A percentile compares a stretch with the other conserved stretches of the same genome.
Conservation (phyloP, 2,113 vertebrate species). For the Lampris incognitus region DNA sequence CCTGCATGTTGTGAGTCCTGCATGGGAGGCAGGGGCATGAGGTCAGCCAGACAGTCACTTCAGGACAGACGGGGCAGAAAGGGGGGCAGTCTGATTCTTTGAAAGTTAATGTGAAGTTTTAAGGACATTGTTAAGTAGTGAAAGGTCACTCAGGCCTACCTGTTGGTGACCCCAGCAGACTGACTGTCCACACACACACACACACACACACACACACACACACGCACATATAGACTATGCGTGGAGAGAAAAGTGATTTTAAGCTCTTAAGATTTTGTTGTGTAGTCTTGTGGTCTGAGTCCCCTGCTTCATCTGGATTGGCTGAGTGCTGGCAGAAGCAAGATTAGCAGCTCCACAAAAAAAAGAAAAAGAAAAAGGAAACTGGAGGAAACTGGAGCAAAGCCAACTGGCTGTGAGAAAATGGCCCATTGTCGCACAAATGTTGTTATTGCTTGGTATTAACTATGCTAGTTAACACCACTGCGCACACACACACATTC, state of each 20-base stretch:
- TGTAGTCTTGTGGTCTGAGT: slow-evolving; percentile 41
- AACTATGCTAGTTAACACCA: slow-evolving; percentile 66
- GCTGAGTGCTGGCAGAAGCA: slow-evolving; percentile 35
- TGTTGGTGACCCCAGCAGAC: too few relatives aligned
- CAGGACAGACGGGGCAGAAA: too few relatives aligned
- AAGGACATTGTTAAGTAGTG: too few relatives aligned
- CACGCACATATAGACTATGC: slow-evolving; percentile 12
- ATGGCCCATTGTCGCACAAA: slow-evolving; percentile 70
- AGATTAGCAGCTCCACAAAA: slow-evolving; percentile 71
- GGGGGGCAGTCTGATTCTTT: too few relatives aligned
- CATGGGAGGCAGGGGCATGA: too few relatives aligned
- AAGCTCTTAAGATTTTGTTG: slow-evolving; percentile 45
- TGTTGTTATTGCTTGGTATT: slow-evolving; percentile 71
- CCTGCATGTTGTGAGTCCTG: too few relatives aligned
- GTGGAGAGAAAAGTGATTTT: slow-evolving; percentile 10
- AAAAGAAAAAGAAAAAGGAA: slow-evolving; percentile 43
- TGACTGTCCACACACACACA: neutral
- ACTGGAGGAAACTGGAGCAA: slow-evolving; percentile 49
- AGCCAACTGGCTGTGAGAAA: slow-evolving; percentile 70
- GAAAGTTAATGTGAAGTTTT: too few relatives aligned
- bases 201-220: slow-evolving; percentile 1
- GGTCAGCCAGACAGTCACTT: too few relatives aligned
- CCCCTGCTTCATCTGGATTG: slow-evolving; percentile 20
- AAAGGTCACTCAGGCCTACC: too few relatives aligned
- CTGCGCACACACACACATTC: neutral